Conservation (phyloP, 2,113 vertebrate genomes). For the Miniopterus natalensis region DNA sequence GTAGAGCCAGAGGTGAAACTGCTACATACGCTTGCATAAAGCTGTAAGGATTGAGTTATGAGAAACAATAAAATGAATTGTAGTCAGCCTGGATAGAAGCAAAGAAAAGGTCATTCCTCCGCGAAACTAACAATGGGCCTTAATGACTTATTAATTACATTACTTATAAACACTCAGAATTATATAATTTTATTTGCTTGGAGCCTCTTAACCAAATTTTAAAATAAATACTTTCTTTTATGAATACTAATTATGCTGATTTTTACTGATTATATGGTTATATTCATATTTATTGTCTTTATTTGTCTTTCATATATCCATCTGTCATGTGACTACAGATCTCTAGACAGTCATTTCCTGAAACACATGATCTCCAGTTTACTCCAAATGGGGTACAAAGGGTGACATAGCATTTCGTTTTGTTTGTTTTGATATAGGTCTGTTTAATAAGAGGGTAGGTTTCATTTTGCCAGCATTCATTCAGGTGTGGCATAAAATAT, state of each 20-base stretch:
- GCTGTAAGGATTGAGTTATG: constrained; percentile 76
- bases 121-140: constrained; percentile 64
- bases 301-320: not conserved
- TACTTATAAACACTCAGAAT: constrained; percentile 34
- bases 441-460: not conserved
- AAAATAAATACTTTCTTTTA: constrained; percentile 1
- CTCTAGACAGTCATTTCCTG: not conserved
- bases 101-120: constrained; percentile 74
- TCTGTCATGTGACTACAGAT: not conserved
- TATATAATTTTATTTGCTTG: constrained; percentile 15
- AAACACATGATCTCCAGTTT: not conserved
- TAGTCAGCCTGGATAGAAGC: constrained; percentile 78
- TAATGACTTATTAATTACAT: constrained; percentile 56
- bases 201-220: not conserved
- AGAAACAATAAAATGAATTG: constrained; percentile 84
- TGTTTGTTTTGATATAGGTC: not conserved
- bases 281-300: constrained; percentile 24
- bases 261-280: not conserved
- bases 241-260: not conserved
- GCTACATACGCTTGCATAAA: constrained; percentile 81
- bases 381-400: not conserved
- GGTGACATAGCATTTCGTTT: not conserved
- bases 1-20: constrained; percentile 88
- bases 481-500: not conserved
- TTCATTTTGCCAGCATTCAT: not conserved